A percentile compares a stretch with the other conserved stretches of the same genome.
phyloP scores from a whole-genome alignment of 2,113 vertebrate species.

The Paratilapia polleni region DNA sequence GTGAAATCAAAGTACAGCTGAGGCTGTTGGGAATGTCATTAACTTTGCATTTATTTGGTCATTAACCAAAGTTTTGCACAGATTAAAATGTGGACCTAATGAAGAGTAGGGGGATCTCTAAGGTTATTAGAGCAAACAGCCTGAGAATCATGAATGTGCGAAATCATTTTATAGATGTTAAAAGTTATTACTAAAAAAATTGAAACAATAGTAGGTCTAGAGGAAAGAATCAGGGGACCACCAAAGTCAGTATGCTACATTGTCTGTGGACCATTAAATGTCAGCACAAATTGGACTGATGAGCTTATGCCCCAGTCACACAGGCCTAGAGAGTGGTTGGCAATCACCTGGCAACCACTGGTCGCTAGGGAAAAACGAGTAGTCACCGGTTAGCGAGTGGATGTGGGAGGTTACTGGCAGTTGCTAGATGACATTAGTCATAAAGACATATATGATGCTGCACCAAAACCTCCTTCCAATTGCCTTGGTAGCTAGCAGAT shows the following conservation, averaged over 20 bases:
- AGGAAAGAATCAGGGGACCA: background rate
- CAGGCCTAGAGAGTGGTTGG: background rate
- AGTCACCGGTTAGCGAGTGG: too few species aligned
- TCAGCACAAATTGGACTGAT: background rate
- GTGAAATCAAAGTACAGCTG: background rate
- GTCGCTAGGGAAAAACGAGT: too few species aligned
- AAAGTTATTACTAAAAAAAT: background rate
- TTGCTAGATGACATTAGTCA: background rate
- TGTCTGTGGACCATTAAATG: background rate
- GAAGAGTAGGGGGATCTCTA: background rate
- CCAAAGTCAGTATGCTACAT: background rate
- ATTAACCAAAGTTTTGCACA: constrained; percentile 10
- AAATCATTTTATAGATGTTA: background rate
- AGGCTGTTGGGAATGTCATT: constrained; percentile 13
- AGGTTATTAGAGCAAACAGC: constrained; percentile 8
- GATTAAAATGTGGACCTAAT: constrained; percentile 12
- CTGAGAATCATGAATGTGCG: background rate
- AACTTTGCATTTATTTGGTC: constrained; percentile 17
- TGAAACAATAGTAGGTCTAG: background rate
- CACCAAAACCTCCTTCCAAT: background rate
- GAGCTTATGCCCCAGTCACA: background rate
- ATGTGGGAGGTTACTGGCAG: background rate
- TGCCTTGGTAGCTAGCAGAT: background rate
- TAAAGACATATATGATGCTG: background rate
- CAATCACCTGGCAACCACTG: background rate